Conservation (phyloP, 1,140 invertebrate species). For the Caenorhabditis remanei region DNA sequence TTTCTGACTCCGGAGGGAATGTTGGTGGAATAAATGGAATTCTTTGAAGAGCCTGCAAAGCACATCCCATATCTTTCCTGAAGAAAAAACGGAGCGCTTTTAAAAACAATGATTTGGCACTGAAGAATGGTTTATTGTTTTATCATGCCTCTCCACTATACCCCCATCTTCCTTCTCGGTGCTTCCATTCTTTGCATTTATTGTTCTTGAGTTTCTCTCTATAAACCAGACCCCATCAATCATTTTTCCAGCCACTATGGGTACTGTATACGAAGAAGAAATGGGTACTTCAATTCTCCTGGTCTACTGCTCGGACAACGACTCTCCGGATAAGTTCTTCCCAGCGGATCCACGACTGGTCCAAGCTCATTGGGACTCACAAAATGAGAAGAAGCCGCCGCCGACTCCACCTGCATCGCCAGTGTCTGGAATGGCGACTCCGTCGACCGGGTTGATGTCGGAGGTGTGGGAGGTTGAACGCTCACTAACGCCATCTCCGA, state of each 20-base stretch:
- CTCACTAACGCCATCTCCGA: not conserved
- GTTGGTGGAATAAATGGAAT: not conserved
- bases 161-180: not conserved
- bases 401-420: constrained; percentile 8
- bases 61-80: no score
- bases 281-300: not conserved
- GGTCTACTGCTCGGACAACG: constrained; percentile 31
- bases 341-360: constrained; percentile 18
- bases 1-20: not conserved
- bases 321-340: constrained; percentile 33
- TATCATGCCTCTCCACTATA: not conserved
- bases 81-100: no score
- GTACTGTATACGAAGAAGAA: not conserved
- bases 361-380: constrained; percentile 13
- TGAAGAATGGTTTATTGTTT: no score
- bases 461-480: not conserved
- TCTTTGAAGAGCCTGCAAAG: no score
- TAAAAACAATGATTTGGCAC: no score
- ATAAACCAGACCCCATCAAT: not conserved
- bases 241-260: not conserved
- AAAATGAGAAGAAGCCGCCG: not conserved
- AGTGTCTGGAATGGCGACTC: constrained; percentile 17
- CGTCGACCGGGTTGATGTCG: not conserved
- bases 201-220: not conserved
- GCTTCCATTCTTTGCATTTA: not conserved